phyloP scores from a whole-genome alignment of 1,140 invertebrate species.

The Heliconius eleuchia region DNA sequence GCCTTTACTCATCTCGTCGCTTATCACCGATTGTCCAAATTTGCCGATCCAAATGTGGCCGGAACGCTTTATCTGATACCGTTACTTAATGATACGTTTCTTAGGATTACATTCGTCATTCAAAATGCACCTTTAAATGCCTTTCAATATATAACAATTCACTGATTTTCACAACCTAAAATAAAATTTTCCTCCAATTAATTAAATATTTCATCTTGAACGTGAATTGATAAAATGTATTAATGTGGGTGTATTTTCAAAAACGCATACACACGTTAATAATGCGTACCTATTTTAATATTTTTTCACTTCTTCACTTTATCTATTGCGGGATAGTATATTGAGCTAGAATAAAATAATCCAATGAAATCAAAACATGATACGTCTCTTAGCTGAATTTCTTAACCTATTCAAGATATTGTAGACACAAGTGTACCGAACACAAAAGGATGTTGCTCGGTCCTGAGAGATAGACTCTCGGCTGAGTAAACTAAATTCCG shows the following conservation, averaged over 20 bases:
- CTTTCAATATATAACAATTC: background rate
- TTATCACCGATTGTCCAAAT: slow-evolving; percentile 61
- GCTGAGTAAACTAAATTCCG: slow-evolving; percentile 63
- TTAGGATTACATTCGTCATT: slow-evolving; percentile 7
- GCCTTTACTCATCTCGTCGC: slow-evolving; percentile 53
- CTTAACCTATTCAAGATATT: slow-evolving; percentile 44
- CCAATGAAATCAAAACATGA: background rate
- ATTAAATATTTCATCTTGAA: background rate
- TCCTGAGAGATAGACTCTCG: slow-evolving; percentile 51
- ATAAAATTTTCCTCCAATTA: background rate
- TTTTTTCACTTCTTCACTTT: too few relatives aligned
- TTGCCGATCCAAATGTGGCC: slow-evolving; percentile 48
- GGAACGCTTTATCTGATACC: slow-evolving; percentile 57
- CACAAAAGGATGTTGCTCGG: slow-evolving; percentile 65
- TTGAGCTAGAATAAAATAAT: background rate
- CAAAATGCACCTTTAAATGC: background rate
- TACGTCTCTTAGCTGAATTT: slow-evolving; percentile 18
- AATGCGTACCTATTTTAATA: too few relatives aligned
- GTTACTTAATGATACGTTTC: slow-evolving; percentile 41
- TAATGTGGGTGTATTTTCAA: too few relatives aligned
- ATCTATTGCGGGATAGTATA: too few relatives aligned
- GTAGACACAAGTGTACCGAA: slow-evolving; percentile 56
- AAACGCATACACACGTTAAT: too few relatives aligned
- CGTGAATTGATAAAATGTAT: background rate
- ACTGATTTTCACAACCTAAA: background rate